Percentiles rank a stretch among this genome's conserved stretches.
Evolutionary conservation across 2,113 vertebrate genomes (phyloP).

Genomic region (Callionymus lyra): DNA sequence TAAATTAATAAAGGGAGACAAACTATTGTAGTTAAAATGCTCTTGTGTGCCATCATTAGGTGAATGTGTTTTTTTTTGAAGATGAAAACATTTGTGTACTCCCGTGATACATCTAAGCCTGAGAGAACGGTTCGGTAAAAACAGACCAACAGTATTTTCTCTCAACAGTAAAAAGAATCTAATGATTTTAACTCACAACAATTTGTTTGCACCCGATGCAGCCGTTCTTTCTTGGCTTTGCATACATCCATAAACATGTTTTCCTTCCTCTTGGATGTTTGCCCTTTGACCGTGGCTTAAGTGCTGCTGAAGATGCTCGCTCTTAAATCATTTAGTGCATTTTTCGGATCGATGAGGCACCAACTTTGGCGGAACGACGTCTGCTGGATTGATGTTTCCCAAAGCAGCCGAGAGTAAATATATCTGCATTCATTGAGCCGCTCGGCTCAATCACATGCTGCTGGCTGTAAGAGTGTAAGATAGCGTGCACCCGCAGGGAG

Average conservation of each 20-base stretch:
- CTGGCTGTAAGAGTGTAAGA: constrained; percentile 38
- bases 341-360: constrained; percentile 45
- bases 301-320: constrained; percentile 26
- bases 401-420: constrained; percentile 46
- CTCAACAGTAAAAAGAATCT: too few species aligned
- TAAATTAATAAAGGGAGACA: too few species aligned
- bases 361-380: constrained; percentile 28
- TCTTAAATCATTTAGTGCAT: constrained; percentile 48
- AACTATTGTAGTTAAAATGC: too few species aligned
- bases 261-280: constrained; percentile 17
- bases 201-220: too few species aligned
- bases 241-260: constrained; percentile 5
- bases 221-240: too few species aligned
- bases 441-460: constrained; percentile 36
- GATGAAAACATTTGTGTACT: too few species aligned
- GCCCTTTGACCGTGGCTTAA: constrained; percentile 21
- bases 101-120: too few species aligned
- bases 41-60: too few species aligned
- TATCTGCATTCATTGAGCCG: constrained; percentile 50
- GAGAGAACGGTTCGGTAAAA: too few species aligned
- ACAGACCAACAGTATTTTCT: too few species aligned
- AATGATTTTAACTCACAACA: too few species aligned
- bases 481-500: constrained; percentile 41
- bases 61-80: too few species aligned
- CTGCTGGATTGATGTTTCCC: constrained; percentile 49